Percentiles rank a stretch among this genome's conserved stretches.
phyloP scores from a whole-genome alignment of 2,113 vertebrate species.

The Zosterops borbonicus region DNA sequence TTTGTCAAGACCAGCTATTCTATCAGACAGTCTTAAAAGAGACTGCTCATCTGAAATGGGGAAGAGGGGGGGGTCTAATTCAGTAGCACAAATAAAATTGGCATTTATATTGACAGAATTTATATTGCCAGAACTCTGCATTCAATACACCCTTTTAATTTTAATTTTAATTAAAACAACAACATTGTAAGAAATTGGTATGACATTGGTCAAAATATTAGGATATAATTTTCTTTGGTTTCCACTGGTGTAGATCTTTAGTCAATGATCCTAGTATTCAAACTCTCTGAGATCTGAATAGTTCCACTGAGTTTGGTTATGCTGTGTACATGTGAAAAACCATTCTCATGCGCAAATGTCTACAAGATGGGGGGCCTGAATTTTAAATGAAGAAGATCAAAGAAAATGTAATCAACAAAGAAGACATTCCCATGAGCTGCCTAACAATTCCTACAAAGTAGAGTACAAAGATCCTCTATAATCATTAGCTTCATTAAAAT shows the following conservation, averaged over 20 bases:
- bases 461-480: background rate
- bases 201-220: background rate
- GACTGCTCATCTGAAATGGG: background rate
- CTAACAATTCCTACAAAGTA: conserved; percentile 9
- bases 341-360: background rate
- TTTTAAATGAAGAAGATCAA: conserved; percentile 19
- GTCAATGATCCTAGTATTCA: background rate
- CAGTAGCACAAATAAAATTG: background rate
- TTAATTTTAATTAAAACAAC: background rate
- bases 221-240: background rate
- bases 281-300: background rate
- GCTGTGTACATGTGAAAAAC: background rate
- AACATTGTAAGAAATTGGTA: background rate
- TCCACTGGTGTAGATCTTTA: background rate
- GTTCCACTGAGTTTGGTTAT: background rate
- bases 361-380: background rate
- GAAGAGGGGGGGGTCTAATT: background rate
- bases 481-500: background rate
- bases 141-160: background rate
- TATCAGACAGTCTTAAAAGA: conserved; percentile 11
- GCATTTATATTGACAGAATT: background rate
- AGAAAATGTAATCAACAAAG: conserved; percentile 26
- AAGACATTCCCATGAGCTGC: conserved; percentile 10
- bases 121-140: background rate
- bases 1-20: background rate